phyloP scores from a whole-genome alignment of 2,113 vertebrate species.

The Galeopterus variegatus region DNA sequence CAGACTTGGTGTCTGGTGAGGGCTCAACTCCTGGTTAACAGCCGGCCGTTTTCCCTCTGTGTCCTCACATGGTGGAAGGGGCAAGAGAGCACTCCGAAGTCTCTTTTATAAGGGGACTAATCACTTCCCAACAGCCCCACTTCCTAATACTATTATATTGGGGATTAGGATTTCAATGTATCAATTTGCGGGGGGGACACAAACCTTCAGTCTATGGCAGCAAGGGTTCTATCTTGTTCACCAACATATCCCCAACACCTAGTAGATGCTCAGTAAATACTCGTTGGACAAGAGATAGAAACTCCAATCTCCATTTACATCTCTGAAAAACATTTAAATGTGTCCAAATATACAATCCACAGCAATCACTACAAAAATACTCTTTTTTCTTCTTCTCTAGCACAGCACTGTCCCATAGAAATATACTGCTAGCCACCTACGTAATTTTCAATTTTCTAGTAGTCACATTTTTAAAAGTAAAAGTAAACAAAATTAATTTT shows the following conservation, averaged over 20 bases:
- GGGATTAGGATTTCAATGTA: background rate
- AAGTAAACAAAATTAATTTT: slow-evolving; percentile 14
- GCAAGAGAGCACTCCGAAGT: background rate
- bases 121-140: background rate
- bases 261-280: background rate
- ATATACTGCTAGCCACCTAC: background rate
- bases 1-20: background rate
- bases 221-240: background rate
- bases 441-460: background rate
- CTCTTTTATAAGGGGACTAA: background rate
- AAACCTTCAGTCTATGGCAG: background rate
- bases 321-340: background rate
- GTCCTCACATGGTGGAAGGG: background rate
- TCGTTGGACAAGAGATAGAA: background rate
- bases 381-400: background rate
- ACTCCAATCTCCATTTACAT: background rate
- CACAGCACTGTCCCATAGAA: background rate
- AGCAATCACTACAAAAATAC: background rate
- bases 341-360: background rate
- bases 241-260: background rate
- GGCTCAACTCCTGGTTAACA: background rate
- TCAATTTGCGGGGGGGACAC: too few relatives aligned
- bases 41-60: background rate
- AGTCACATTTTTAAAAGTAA: background rate
- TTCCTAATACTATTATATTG: background rate